Conservation (phyloP, 2,797 vertebrate genomes). For the Manis crassicaudata region DNA sequence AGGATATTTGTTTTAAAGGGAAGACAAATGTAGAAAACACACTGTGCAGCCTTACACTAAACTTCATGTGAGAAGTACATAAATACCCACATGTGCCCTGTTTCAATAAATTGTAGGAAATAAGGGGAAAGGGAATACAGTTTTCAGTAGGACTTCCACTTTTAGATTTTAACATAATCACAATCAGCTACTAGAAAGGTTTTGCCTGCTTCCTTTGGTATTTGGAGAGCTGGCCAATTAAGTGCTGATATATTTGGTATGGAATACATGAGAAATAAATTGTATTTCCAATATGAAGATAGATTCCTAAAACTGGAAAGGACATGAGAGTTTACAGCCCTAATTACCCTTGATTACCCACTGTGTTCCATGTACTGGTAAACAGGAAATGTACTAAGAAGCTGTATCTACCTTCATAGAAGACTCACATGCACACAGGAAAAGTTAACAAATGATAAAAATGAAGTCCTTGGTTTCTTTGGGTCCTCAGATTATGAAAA, state of each 20-base stretch:
- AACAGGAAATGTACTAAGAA: neutral
- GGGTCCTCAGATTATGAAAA: neutral
- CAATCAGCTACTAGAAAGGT: slow-evolving; percentile 27
- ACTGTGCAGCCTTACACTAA: neutral
- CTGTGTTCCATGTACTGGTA: neutral
- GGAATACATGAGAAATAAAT: slow-evolving; percentile 36
- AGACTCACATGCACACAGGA: neutral
- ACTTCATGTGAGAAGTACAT: slow-evolving; percentile 11
- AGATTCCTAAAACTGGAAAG: neutral
- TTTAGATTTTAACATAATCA: slow-evolving; percentile 35
- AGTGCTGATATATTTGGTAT: slow-evolving; percentile 49
- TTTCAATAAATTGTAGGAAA: slow-evolving; percentile 46
- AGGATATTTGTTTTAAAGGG: neutral
- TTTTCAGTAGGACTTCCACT: slow-evolving; percentile 8
- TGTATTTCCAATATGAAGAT: slow-evolving; percentile 17
- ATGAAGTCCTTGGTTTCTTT: neutral
- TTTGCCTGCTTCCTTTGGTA: slow-evolving; percentile 23
- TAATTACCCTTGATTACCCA: neutral
- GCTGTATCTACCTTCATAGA: neutral
- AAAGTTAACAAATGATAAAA: slow-evolving; percentile 10
- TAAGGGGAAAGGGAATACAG: slow-evolving; percentile 6
- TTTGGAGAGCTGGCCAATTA: slow-evolving; percentile 46
- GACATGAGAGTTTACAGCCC: neutral
- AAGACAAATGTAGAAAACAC: slow-evolving; percentile 28
- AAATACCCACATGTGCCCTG: neutral